phyloP scores from a whole-genome alignment of 2,888 invertebrate species.

The Eupithecia subfuscata region DNA sequence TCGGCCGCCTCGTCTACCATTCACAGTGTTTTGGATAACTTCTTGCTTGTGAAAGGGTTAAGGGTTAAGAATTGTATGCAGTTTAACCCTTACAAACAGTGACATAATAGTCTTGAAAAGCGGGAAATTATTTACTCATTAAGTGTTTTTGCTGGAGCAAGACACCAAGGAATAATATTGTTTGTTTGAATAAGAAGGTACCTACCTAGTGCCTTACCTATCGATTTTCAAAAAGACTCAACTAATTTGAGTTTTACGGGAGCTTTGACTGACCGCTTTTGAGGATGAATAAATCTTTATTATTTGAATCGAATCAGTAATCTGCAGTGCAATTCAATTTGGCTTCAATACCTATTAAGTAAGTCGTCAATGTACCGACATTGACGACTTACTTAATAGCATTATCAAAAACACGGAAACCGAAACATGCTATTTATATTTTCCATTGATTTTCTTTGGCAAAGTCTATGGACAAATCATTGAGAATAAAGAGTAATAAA shows the following conservation, averaged over 20 bases:
- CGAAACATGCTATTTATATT: too few species aligned
- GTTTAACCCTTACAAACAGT: background rate
- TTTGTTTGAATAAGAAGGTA: too few species aligned
- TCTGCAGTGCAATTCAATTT: too few species aligned
- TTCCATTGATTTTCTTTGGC: too few species aligned
- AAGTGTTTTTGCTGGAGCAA: background rate
- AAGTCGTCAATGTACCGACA: too few species aligned
- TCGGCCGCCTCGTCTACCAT: constrained; percentile 59
- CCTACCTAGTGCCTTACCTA: background rate
- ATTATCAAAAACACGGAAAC: too few species aligned
- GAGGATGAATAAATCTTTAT: background rate
- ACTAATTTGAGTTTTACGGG: background rate
- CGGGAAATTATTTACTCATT: background rate
- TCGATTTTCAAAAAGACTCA: background rate
- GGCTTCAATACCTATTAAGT: too few species aligned
- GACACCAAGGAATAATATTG: background rate
- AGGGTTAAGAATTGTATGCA: background rate
- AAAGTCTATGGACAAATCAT: too few species aligned
- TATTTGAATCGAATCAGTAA: too few species aligned
- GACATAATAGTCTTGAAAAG: background rate
- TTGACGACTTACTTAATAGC: too few species aligned
- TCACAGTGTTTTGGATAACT: constrained; percentile 25
- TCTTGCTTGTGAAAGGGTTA: background rate
- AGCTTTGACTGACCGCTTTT: background rate
- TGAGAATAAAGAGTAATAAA: too few species aligned